These are phyloP conservation scores for Tenthredo livida DNA, from an alignment of 2,888 invertebrate genomes.

Conservation along the genomic window DNA sequence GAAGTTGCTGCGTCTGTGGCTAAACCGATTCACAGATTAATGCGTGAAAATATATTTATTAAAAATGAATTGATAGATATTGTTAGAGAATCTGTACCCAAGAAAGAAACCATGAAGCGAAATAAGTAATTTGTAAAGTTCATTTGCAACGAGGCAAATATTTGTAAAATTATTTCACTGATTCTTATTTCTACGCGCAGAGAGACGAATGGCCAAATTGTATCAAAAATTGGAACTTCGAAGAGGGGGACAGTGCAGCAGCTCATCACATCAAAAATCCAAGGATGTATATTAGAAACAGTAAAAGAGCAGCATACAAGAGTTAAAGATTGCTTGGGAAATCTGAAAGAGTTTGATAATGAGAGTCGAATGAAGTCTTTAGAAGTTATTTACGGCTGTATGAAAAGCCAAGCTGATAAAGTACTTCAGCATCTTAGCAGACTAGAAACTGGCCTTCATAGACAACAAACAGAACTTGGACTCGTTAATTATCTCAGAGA, in stretches of 20 bases:
- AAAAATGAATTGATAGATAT: conserved; percentile 64
- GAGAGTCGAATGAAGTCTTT: conserved; percentile 53
- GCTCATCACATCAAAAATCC: conserved; percentile 61
- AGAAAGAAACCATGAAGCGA: conserved; percentile 53
- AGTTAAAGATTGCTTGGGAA: conserved; percentile 53
- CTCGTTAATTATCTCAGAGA: conserved; percentile 57
- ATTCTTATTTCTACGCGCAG: neutral
- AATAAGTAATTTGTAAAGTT: conserved; percentile 57
- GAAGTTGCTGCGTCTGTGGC: conserved; percentile 63
- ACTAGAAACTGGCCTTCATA: conserved; percentile 63
- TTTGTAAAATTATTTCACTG: neutral
- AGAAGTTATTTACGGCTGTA: neutral
- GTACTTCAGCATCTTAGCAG: conserved; percentile 52
- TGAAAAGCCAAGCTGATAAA: conserved; percentile 16
- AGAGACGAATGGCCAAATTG: neutral
- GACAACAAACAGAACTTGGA: conserved; percentile 61
- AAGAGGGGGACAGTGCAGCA: conserved; percentile 51
- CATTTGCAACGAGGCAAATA: neutral
- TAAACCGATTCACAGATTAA: conserved; percentile 65
- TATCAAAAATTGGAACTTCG: neutral
- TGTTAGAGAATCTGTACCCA: conserved; percentile 53
- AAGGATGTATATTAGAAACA: conserved; percentile 59
- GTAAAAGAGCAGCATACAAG: conserved; percentile 56
- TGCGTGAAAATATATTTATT: conserved; percentile 70
- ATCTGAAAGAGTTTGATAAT: conserved; percentile 46